Conservation (phyloP, 2,797 vertebrate genomes). For the Parauchenoglanis punctatus region DNA sequence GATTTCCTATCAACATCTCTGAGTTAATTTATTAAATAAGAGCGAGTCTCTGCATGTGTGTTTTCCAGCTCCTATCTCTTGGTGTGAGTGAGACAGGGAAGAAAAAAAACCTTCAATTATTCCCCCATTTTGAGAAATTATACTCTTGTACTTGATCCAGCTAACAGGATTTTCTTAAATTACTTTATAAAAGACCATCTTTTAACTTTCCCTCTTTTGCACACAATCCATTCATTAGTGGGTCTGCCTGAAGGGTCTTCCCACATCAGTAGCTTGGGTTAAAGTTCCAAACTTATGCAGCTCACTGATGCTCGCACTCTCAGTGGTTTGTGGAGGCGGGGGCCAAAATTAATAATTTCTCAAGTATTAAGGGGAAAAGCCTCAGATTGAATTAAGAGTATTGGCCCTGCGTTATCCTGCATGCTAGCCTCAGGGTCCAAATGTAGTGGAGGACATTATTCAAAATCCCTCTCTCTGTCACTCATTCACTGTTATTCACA, state of each 20-base stretch:
- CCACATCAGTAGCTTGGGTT: conserved; percentile 97
- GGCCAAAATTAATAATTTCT: conserved; percentile 99
- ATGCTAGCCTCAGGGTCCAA: conserved; percentile 93
- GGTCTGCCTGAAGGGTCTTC: conserved; percentile 97
- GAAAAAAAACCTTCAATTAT: conserved; percentile 68
- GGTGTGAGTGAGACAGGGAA: conserved; percentile 64
- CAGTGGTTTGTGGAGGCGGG: conserved; percentile 92
- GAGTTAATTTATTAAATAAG: conserved; percentile 72
- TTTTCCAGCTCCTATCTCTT: conserved; percentile 47
- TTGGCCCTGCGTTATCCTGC: conserved; percentile 98
- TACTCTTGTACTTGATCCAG: conserved; percentile 99
- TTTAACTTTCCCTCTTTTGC: conserved; percentile 99
- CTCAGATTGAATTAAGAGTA: conserved; percentile 99
- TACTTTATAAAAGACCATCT: conserved; percentile 99
- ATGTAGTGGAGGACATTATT: conserved; percentile 99
- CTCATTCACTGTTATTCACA: conserved; percentile 43
- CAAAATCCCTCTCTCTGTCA: conserved; percentile 87
- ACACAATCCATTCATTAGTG: conserved; percentile 99
- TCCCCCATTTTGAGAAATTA: conserved; percentile 90
- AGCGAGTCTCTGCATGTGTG: conserved; percentile 21
- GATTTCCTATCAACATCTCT: conserved; percentile 74
- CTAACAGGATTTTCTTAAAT: conserved; percentile 99
- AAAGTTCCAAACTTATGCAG: conserved; percentile 99
- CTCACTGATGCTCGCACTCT: conserved; percentile 92
- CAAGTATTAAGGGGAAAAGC: conserved; percentile 95